Conservation (phyloP, 2,888 invertebrate species). For the Meiosimyza platycephala region DNA sequence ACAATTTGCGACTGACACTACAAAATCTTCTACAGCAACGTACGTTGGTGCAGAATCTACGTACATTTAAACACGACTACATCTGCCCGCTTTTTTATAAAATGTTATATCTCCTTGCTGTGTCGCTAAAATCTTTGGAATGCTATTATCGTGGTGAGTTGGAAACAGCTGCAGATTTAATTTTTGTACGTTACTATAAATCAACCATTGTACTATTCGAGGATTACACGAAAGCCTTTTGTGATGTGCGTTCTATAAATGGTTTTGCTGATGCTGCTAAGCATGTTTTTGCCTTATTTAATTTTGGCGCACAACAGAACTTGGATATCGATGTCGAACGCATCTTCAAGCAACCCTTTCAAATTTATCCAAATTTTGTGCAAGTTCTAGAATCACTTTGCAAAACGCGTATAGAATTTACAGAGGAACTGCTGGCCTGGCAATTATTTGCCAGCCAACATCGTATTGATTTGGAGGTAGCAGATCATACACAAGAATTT, state of each 20-base stretch:
- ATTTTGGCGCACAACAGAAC: conserved; percentile 44
- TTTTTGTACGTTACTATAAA: conserved; percentile 76
- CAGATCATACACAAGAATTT: conserved; percentile 63
- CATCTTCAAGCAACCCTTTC: conserved; percentile 62
- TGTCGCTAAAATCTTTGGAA: conserved; percentile 77
- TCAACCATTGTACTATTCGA: conserved; percentile 79
- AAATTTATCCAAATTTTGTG: conserved; percentile 58
- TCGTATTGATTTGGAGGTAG: conserved; percentile 61
- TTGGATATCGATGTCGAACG: conserved; percentile 49
- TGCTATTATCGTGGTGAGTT: conserved; percentile 76
- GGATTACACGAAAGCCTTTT: conserved; percentile 77
- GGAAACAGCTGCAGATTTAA: conserved; percentile 74
- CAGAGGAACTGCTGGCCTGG: conserved; percentile 61
- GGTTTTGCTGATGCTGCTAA: conserved; percentile 77
- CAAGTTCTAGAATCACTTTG: conserved; percentile 59
- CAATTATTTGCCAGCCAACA: conserved; percentile 56
- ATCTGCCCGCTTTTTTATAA: conserved; percentile 76
- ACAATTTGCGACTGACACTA: conserved; percentile 58
- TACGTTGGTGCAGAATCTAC: conserved; percentile 43
- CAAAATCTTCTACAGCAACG: conserved; percentile 55
- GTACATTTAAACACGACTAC: conserved; percentile 41
- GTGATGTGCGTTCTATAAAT: conserved; percentile 79
- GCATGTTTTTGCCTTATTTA: conserved; percentile 54
- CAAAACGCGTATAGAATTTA: conserved; percentile 53
- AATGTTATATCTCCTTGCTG: conserved; percentile 75